Conservation (phyloP, 2,113 vertebrate genomes). For the Siniperca chuatsi region DNA sequence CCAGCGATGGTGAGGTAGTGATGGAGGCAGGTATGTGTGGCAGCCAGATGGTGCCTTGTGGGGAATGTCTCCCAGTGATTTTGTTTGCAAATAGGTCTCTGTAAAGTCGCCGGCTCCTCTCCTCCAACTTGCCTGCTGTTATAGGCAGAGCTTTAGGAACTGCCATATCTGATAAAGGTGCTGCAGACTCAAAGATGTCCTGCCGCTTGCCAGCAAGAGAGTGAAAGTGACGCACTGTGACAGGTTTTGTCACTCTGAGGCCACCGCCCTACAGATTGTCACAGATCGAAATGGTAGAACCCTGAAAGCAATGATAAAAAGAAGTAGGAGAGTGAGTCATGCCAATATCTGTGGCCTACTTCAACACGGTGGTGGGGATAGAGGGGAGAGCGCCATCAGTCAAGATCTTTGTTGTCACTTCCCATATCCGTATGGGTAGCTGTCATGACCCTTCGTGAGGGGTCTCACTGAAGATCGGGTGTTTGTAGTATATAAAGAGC, state of each 20-base stretch:
- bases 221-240: constrained; percentile 76
- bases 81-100: constrained; percentile 84
- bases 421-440: constrained; percentile 2
- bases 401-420: constrained; percentile 50
- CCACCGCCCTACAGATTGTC: constrained; percentile 77
- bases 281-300: constrained; percentile 78
- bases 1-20: constrained; percentile 65
- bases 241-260: constrained; percentile 82
- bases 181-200: constrained; percentile 75
- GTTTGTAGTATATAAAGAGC: background rate
- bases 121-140: constrained; percentile 70
- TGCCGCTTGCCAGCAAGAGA: constrained; percentile 65
- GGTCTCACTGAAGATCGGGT: background rate
- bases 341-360: constrained; percentile 70
- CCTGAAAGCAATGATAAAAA: constrained; percentile 72
- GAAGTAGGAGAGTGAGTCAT: constrained; percentile 57
- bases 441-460: constrained; percentile 28
- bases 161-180: constrained; percentile 82
- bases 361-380: constrained; percentile 34
- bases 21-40: constrained; percentile 77
- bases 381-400: constrained; percentile 38
- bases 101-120: constrained; percentile 71
- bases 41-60: constrained; percentile 82
- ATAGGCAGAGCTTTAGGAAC: constrained; percentile 76
- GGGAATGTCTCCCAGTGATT: constrained; percentile 82